Base-by-base conservation (phyloP, 2,888 invertebrate species). In the Drosophila conformis region DNA sequence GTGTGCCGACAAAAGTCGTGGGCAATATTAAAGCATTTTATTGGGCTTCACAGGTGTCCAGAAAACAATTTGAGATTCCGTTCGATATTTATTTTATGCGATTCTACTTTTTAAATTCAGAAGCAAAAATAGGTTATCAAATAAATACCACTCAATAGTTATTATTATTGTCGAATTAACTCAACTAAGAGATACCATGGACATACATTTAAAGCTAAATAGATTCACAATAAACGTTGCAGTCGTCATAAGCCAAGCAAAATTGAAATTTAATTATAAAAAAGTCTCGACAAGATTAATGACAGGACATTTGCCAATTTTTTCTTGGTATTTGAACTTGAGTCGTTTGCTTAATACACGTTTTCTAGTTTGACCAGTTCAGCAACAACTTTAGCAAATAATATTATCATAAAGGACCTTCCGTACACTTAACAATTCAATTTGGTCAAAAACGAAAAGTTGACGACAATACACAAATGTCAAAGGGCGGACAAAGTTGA, bases 381-480 rank as follows among this genome's bases (percentile, higher is more conserved):
- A 65, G 85, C 76, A 78, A 69, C 38, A 60, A 56, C 63, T 67
- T 78, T 40, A 46, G 60, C 68, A 67, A 69, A 76, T 61, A 59
- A 69, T 71, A 67, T 67, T 65, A 69, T 69, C 62, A 38, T 60
- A 38, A 11, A 31, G 46, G n/a, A 33, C 40, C 3, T 11, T 48
- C 58, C 49, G 57, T 51, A 52, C 52, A 60, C 40, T 76, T 51
- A 48, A 54, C 58, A 83, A 73, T 62, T 83, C 56, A 69, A 83
- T 80, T 83, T 73, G 56, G 58, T 46, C 11, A 40, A 40, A 33
- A 25, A 58, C 25, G 56, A 62, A 33, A 56, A 74, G 72, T 36
- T 54, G 27, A 59, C 58, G 33, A 40, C 31, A 69, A 69, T 60
- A 65, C 29, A 69, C 62, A 75, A 69, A 69, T 46, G 54, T 48